Base-by-base conservation (phyloP, 2,797 vertebrate genomes). In the Apogon hyalosoma region DNA sequence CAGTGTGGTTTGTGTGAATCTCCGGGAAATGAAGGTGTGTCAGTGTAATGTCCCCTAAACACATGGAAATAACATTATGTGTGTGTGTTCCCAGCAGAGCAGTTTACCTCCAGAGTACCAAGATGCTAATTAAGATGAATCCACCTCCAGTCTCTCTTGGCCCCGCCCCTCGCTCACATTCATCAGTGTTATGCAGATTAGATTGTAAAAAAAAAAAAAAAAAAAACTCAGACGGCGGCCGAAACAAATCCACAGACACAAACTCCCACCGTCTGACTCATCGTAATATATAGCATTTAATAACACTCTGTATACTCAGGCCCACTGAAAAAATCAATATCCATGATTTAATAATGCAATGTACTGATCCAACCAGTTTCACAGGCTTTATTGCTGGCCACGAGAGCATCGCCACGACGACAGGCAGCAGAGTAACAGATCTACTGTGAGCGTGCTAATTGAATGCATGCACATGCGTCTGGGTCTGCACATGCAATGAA, bases 41-140 rank as follows among this genome's bases (percentile, higher is more conserved):
- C 39, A 18, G 45, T 57, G 58, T 21, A 33, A 33, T 33, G 6
- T 33, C 31, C 31, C 31, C 31, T 33, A 33, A 33, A 33, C 31
- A 33, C 31, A 33, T 33, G 31, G 31, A 33, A 33, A 33, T 4
- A 4, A 33, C 31, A 31, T 50, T 45, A 45, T 47, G 56, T 52
- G 39, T 38, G 75, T 66, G n/a, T 24, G 54, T 77, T 92, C 93
- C 93, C 91, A 74, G 64, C 73, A 93, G 93, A 91, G 89, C 83
- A 87, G 91, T 95, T 94, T 95, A 95, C 94, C 95, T 96, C 95
- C 73, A 84, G 92, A 95, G 91, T 94, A 94, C 94, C 88, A 87
- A 95, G 96, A 97, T 98, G 95, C 96, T 98, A 97, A 98, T 99
- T 97, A 98, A 98, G 97, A 99, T 97, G 95, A 97, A 97, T 96